Base-by-base conservation (phyloP, 2,113 vertebrate genomes). In the Ochotona princeps region DNA sequence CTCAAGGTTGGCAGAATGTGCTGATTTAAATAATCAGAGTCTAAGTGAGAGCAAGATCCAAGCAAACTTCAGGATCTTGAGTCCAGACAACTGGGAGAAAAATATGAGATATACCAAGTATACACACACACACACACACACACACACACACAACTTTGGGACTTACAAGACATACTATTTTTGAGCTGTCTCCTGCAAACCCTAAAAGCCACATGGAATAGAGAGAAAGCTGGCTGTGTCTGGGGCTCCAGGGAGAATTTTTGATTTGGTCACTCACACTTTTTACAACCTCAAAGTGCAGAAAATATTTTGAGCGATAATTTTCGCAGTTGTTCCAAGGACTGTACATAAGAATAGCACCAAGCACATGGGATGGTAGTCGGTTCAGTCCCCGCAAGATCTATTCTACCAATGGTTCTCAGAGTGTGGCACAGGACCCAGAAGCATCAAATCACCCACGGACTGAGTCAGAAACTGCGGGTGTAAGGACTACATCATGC, bases 321-420 rank as follows among this genome's bases (percentile, higher is more conserved):
- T 32, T 76, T 72, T 35, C 75, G 54, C 54, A 49, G 57, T 49
- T 79, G 38, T 87, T 15, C 28, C 63, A 57, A 9, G 20, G 10
- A 5, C 17, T 7, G 35, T 7, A 76, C 54, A 17, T 4, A 4
- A 70, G 49, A 18, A 5, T 9, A 26, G 21, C 7, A 73, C 13
- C 32, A 20, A 14, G 47, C 47, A 47, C 21, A 1, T 32, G 47
- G 44, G 23, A 74, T 5, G 73, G 47, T 25, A 35, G 20, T 30
- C 66, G 7, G 35, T 49, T 66, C 21, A 1, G 47, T 20, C 21
- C 47, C 54, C 1, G 8, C 2, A 65, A 7, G 2, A 17, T 8
- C 14, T 1, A 14, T 13, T 26, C 54, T 23, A 14, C 0, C 0
- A 1, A 12, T 2, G 8, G 12, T 47, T 74, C 23, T 70, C 35